Conservation (phyloP, 1,140 invertebrate genomes). For the Hestina assimilis region DNA sequence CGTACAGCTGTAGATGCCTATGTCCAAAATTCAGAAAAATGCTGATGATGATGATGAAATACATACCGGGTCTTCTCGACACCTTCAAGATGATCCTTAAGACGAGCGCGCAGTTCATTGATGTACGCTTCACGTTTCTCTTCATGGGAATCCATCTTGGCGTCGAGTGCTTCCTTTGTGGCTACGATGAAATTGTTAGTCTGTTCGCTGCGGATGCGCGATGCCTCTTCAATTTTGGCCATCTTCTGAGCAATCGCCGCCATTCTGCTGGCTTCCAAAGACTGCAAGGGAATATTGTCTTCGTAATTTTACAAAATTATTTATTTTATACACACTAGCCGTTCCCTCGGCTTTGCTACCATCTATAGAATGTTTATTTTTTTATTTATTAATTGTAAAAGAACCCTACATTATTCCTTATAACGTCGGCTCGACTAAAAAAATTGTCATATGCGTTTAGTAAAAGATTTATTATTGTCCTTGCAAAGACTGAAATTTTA, state of each 20-base stretch:
- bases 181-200: constrained; percentile 89
- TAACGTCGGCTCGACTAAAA: too few species aligned
- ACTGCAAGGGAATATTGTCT: too few species aligned
- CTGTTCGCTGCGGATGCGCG: constrained; percentile 92
- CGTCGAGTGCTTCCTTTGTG: constrained; percentile 91
- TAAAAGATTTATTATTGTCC: too few species aligned
- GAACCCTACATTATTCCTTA: too few species aligned
- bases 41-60: not conserved
- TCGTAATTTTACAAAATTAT: not conserved
- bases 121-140: constrained; percentile 94
- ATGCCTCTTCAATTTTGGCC: constrained; percentile 92
- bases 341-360: too few species aligned
- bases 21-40: too few species aligned
- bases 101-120: constrained; percentile 89
- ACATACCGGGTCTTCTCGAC: constrained; percentile 88
- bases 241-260: constrained; percentile 89
- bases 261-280: constrained; percentile 90
- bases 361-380: too few species aligned
- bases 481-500: too few species aligned
- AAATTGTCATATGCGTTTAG: too few species aligned
- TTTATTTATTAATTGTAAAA: too few species aligned
- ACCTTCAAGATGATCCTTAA: constrained; percentile 90
- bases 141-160: constrained; percentile 92
- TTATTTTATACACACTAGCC: too few species aligned
- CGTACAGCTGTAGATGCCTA: too few species aligned